Conservation (phyloP, 1,140 invertebrate genomes). For the Riptortus pedestris region DNA sequence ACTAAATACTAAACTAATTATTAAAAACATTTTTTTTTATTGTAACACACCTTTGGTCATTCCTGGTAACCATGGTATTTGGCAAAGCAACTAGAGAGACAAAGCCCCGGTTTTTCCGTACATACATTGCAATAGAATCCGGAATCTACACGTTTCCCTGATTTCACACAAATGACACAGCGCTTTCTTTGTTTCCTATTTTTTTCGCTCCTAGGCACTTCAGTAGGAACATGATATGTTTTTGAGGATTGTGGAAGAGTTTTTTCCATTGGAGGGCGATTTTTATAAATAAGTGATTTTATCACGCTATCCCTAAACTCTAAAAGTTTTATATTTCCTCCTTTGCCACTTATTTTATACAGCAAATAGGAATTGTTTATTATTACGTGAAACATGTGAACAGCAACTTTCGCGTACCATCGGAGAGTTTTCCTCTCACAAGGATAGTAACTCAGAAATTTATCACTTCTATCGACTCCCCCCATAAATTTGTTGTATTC, state of each 20-base stretch:
- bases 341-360: background rate
- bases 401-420: conserved; percentile 20
- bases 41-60: no score
- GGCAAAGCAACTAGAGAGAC: background rate
- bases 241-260: background rate
- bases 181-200: background rate
- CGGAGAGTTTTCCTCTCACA: conserved; percentile 25
- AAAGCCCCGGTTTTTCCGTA: background rate
- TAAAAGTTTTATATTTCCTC: background rate
- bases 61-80: no score
- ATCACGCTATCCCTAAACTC: conserved; percentile 11
- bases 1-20: no score
- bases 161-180: background rate
- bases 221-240: background rate
- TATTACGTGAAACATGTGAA: conserved; percentile 17
- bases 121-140: background rate
- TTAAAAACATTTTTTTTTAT: no score
- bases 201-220: background rate
- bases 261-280: background rate
- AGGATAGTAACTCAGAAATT: conserved; percentile 25
- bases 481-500: no score
- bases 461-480: conserved; percentile 30
- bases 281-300: background rate
- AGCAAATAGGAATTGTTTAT: conserved; percentile 20
- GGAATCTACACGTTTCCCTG: background rate